Conservation (phyloP, 1,140 invertebrate genomes). For the Drosophila ficusphila region DNA sequence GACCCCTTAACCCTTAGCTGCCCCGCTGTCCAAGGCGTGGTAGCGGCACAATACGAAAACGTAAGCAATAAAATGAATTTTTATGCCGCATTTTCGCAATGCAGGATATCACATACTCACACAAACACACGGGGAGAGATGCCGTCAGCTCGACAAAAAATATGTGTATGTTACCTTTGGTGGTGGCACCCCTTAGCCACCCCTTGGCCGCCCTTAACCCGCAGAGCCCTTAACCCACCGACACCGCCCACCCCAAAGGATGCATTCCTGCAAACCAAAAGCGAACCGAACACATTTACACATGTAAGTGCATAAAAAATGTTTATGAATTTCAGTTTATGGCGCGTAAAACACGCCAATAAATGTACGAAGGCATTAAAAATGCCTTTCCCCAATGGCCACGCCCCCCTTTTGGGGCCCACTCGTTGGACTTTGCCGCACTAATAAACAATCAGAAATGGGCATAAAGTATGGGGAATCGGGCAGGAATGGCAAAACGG, state of each 20-base stretch:
- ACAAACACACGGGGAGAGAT: not conserved
- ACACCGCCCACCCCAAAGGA: slow-evolving; percentile 1
- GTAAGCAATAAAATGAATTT: slow-evolving; percentile 77
- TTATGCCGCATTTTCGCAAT: slow-evolving; percentile 78
- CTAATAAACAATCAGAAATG: slow-evolving; percentile 82
- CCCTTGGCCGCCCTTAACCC: slow-evolving; percentile 6
- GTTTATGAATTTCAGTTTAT: slow-evolving; percentile 83
- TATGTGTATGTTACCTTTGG: slow-evolving; percentile 61
- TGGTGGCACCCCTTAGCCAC: not conserved
- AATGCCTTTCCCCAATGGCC: slow-evolving; percentile 42
- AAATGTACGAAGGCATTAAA: slow-evolving; percentile 79
- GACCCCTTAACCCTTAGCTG: not conserved
- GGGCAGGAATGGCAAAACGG: slow-evolving; percentile 23
- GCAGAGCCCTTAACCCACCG: not conserved
- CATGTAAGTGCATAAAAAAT: slow-evolving; percentile 82
- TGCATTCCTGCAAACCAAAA: slow-evolving; percentile 39
- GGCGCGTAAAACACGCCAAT: slow-evolving; percentile 82
- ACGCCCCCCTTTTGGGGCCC: slow-evolving; percentile 9
- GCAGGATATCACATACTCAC: slow-evolving; percentile 32
- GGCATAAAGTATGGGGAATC: slow-evolving; percentile 78
- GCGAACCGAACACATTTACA: slow-evolving; percentile 66
- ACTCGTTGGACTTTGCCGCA: slow-evolving; percentile 58
- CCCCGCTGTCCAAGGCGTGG: not conserved
- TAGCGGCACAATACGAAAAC: slow-evolving; percentile 62
- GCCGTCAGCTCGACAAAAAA: slow-evolving; percentile 33